A percentile compares a stretch with the other conserved stretches of the same genome.
Conservation (phyloP, 2,888 invertebrate species). For the Chrysotoxum bicinctum region DNA sequence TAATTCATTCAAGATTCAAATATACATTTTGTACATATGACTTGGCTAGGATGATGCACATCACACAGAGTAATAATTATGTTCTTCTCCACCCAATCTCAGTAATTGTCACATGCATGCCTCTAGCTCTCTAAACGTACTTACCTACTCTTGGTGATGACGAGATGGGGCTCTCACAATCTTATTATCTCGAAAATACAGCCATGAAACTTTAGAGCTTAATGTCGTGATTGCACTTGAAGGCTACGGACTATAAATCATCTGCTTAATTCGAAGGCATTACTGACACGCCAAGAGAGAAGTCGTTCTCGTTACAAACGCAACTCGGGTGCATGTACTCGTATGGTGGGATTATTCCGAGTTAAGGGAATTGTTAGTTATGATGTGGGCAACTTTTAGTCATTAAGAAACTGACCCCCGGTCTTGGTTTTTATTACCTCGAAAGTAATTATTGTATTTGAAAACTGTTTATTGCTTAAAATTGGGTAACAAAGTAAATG, state of each 20-base stretch:
- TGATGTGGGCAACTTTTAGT: background rate
- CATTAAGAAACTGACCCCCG: background rate
- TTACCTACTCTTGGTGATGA: constrained; percentile 1
- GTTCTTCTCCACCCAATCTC: constrained; percentile 8
- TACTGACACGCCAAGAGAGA: background rate
- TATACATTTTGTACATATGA: background rate
- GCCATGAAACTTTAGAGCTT: constrained; percentile 11
- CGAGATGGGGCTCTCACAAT: background rate
- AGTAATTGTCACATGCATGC: constrained; percentile 4
- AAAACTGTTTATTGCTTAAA: background rate
- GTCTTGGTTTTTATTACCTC: background rate
- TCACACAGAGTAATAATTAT: constrained; percentile 8
- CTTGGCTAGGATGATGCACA: background rate
- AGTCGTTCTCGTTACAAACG: background rate
- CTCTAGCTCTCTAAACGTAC: background rate
- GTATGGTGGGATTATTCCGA: background rate
- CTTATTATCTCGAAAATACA: background rate
- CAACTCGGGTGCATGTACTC: background rate
- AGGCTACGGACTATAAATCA: constrained; percentile 24
- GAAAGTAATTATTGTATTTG: background rate
- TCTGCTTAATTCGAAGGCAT: constrained; percentile 1
- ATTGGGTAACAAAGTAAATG: background rate
- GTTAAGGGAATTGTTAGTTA: background rate
- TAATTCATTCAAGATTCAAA: constrained; percentile 7
- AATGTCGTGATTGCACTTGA: constrained; percentile 43